Base-by-base conservation (phyloP, 2,797 vertebrate species). In the Onychomys arenicola region DNA sequence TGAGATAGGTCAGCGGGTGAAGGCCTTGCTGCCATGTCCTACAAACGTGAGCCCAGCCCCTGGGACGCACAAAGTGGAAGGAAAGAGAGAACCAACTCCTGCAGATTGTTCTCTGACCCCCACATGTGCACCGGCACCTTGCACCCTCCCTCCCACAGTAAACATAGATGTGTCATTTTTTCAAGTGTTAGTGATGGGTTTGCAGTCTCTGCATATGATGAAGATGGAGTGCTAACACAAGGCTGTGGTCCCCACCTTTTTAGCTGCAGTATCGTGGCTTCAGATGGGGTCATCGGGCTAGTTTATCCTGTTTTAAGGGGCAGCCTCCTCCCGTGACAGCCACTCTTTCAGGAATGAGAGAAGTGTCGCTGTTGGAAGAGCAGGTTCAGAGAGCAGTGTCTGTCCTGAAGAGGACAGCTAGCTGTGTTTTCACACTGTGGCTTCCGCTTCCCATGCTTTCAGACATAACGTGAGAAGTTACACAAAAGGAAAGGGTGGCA, bases 161-260 rank as follows among this genome's bases (percentile, higher is more conserved):
- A 55, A 29, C n/a, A 57, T 13, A 52, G 52, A 52, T 52, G 13
- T 52, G 52, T 13, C 25, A 29, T 6, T 55, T 37, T 63, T 46
- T 71, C 49, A 71, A 40, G 29, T 1, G 32, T 7, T 40, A 61
- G 13, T 40, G 19, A 5, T 0, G 81, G 32, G 49, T 71, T 37
- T 16, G 5, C 0, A 2, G 10, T 29, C 12, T 40, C 25, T 4
- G 21, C 5, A 77, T 23, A 3, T 0, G 0, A 17, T 1, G 4
- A 0, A 0, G n/a, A 23, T 5, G 13, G 83, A 43, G 43, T 25
- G 55, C 43, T 40, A 43, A 43, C 4, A 43, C n/a, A 6, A 43
- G 82, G 3, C 25, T 43, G 71, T 27, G 9, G 2, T 49, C 37
- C 52, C 69, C 27, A 37, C 23, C 17, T 17, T 7, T 13, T 14